Percentiles rank a stretch among this genome's conserved stretches.
Conservation (phyloP, 2,797 vertebrate species). For the Sciurus carolinensis region DNA sequence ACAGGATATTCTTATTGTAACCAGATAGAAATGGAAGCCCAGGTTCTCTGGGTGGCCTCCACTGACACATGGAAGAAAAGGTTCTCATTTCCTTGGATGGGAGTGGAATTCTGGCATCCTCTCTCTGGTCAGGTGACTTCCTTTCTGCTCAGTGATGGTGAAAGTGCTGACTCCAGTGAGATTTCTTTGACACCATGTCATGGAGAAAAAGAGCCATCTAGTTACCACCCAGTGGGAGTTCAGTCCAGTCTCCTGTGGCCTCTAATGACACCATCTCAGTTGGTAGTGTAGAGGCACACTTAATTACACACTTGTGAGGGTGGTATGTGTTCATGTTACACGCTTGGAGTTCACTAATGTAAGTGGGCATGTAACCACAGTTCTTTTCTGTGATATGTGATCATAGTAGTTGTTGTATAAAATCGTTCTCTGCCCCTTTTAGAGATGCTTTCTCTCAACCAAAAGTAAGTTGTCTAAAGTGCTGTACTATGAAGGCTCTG, state of each 20-base stretch:
- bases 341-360: background rate
- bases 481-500: background rate
- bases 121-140: background rate
- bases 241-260: background rate
- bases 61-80: background rate
- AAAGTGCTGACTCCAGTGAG: background rate
- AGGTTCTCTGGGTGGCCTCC: background rate
- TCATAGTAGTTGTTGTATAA: background rate
- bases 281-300: background rate
- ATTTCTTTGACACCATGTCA: background rate
- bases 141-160: background rate
- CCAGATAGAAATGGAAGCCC: background rate
- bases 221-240: background rate
- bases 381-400: background rate
- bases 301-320: background rate
- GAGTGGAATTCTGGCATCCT: background rate
- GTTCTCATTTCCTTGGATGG: background rate
- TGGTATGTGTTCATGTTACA: background rate
- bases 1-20: background rate
- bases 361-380: accelerated
- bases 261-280: background rate
- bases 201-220: accelerated
- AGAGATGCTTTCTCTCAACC: background rate
- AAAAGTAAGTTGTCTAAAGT: background rate
- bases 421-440: background rate